Base-by-base conservation (phyloP, 2,797 vertebrate genomes). In the Tragopan temminckii region DNA sequence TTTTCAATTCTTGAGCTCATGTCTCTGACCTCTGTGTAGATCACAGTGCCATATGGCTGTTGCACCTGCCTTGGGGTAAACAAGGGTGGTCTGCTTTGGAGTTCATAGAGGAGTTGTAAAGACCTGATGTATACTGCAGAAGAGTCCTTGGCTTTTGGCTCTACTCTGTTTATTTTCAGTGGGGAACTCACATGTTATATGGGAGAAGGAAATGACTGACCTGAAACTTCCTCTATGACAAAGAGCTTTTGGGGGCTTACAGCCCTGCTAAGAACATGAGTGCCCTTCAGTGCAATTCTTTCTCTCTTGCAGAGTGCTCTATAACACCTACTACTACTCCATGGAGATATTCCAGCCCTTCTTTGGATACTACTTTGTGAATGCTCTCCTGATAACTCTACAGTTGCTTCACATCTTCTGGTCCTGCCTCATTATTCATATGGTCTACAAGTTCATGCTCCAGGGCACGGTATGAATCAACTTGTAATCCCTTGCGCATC, bases 321-420 rank as follows among this genome's bases (percentile, higher is more conserved):
- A 99, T 88, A 97, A 98, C 63, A 99, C 99, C 1, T 96, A 98
- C 90, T 98, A 98, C 36, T 96, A 98, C 58, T 99, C 98, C 62
- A 90, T 98, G 67, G 94, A 98, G 57, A 96, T 97, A 87, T 98
- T 96, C 57, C 35, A 97, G 2, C 98, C 99, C 11, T 99, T 99
- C 97, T 98, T 98, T 7, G 99, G 98, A 88, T 99, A 99, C 95
- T 99, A 99, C 94, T 98, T 99, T 64, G 98, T 99, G 96, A 99
- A 99, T 18, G 12, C 7, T 9, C 98, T 99, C 13, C 97, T 99
- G 88, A 61, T 98, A 23, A 75, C 98, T 50, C 98, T 99, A 53
- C 99, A 99, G 95, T 64, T 97, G 7, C 98, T 99, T 43, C 99
- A 99, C 42, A 19, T 99, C 84, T 99, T 99, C 97, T 99, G 99